Evolutionary conservation across 2,888 invertebrate genomes (phyloP).

Genomic region (Mantis religiosa): DNA sequence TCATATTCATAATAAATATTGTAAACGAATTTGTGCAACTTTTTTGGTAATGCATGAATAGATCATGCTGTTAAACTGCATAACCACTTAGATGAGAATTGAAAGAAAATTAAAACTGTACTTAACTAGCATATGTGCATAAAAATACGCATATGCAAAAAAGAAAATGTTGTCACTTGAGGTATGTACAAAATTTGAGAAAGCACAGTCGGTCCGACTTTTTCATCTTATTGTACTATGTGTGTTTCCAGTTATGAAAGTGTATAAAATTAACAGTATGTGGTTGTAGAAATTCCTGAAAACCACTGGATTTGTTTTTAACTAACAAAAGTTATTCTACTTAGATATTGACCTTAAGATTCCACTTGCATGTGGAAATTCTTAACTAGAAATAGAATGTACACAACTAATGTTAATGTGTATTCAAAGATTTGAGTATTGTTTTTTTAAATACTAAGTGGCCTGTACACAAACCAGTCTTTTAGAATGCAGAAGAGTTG

Average conservation of each 20-base stretch:
- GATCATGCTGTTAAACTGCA: slow-evolving; percentile 1
- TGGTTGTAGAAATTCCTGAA: not conserved
- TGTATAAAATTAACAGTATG: slow-evolving; percentile 5
- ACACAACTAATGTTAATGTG: not conserved
- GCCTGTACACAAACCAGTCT: not conserved
- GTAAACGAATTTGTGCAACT: not conserved
- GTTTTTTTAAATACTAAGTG: not conserved
- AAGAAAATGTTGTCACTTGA: not conserved
- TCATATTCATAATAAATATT: not conserved
- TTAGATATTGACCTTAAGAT: not conserved
- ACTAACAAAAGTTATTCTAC: not conserved
- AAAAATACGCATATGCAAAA: not conserved
- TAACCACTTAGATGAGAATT: not conserved
- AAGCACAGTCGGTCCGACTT: slow-evolving; percentile 25
- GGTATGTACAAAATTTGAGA: slow-evolving; percentile 28
- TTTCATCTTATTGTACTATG: slow-evolving; percentile 6
- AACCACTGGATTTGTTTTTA: not conserved
- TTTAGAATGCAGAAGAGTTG: not conserved
- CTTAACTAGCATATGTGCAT: slow-evolving; percentile 22
- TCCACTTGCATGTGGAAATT: not conserved
- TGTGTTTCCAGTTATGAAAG: slow-evolving; percentile 7
- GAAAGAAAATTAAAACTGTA: slow-evolving; percentile 8
- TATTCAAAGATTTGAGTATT: not conserved
- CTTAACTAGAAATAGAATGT: not conserved
- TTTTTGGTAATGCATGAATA: slow-evolving; percentile 6